phyloP scores from a whole-genome alignment of 2,888 invertebrate genomes.

The Hydropsyche betteni region DNA sequence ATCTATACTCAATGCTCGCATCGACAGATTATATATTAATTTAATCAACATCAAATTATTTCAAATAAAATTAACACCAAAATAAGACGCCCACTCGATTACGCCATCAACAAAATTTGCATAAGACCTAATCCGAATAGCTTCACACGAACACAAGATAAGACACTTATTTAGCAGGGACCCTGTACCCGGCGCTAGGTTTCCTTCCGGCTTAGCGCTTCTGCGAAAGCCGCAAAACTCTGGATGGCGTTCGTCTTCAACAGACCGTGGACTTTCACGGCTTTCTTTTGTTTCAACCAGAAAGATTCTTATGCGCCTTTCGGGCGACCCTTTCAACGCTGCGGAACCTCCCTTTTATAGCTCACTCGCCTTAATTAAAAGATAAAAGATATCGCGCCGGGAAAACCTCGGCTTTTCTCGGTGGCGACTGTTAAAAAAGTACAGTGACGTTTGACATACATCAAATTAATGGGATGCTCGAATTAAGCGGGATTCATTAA shows the following conservation, averaged over 20 bases:
- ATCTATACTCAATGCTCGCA: too few species aligned
- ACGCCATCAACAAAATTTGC: too few species aligned
- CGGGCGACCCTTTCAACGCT: background rate
- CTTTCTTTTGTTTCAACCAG: conserved; percentile 35
- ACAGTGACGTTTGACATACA: conserved; percentile 11
- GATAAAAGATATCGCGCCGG: conserved; percentile 48
- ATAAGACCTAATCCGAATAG: too few species aligned
- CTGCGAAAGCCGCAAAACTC: conserved; percentile 5
- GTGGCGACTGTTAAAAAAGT: too few species aligned
- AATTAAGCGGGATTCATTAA: background rate
- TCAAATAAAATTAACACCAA: too few species aligned
- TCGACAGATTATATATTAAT: too few species aligned
- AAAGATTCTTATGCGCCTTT: conserved; percentile 30
- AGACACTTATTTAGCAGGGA: too few species aligned
- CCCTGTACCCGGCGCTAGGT: too few species aligned
- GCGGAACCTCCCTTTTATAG: conserved; percentile 10
- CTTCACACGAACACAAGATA: too few species aligned
- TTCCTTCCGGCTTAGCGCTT: conserved; percentile 30
- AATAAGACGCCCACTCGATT: too few species aligned
- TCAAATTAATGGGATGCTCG: conserved; percentile 38
- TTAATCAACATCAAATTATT: too few species aligned
- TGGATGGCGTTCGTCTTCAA: too few species aligned
- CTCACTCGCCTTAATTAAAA: conserved; percentile 49
- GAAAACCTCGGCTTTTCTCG: conserved; percentile 11
- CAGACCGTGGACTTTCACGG: background rate